Conservation (phyloP, 2,797 vertebrate genomes). For the Kryptopterus vitreolus region DNA sequence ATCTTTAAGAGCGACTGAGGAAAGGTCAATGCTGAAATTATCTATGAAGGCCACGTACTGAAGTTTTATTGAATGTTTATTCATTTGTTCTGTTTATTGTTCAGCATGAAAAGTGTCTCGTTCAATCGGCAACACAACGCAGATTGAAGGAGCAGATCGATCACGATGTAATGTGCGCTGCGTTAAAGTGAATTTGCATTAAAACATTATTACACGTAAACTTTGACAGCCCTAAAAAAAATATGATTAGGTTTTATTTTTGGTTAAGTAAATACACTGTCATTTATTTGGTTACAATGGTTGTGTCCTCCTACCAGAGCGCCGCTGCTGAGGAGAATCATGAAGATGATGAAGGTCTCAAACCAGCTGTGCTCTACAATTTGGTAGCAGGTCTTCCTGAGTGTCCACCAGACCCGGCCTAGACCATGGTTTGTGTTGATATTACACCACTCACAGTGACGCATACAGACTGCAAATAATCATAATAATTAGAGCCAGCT, state of each 20-base stretch:
- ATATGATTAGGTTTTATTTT: background rate
- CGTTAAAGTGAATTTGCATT: too few species aligned
- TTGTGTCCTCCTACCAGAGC: constrained; percentile 78
- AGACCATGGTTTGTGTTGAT: constrained; percentile 71
- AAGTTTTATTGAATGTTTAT: too few species aligned
- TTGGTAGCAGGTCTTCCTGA: constrained; percentile 92
- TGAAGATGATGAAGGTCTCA: constrained; percentile 87
- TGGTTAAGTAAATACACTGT: background rate
- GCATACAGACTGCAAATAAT: constrained; percentile 73
- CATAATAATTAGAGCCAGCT: background rate
- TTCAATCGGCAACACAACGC: too few species aligned
- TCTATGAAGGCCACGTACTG: too few species aligned
- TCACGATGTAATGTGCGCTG: too few species aligned
- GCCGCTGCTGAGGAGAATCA: constrained; percentile 82
- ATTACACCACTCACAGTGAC: constrained; percentile 72
- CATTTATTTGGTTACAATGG: background rate
- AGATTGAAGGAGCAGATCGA: too few species aligned
- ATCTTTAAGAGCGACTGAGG: too few species aligned
- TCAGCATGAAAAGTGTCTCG: too few species aligned
- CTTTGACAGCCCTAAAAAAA: too few species aligned
- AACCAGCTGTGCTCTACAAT: constrained; percentile 95
- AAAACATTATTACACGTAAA: too few species aligned
- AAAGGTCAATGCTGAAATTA: too few species aligned
- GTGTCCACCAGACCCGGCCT: constrained; percentile 84
- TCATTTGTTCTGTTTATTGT: too few species aligned